Evolutionary conservation across 2,797 vertebrate genomes (phyloP).

Genomic region (Falco concolor): DNA sequence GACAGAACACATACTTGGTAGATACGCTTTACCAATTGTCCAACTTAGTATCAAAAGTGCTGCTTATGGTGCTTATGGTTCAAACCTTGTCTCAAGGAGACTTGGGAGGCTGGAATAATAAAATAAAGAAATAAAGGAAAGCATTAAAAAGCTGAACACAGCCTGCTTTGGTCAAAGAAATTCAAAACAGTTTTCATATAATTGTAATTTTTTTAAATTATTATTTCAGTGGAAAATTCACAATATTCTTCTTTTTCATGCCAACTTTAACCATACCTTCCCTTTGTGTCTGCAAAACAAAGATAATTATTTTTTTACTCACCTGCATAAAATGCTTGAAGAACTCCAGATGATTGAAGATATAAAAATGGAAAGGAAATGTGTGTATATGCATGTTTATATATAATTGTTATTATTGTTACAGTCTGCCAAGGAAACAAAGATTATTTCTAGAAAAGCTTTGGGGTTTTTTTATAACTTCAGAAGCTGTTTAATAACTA

Average conservation of each 20-base stretch:
- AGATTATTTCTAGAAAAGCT: slow-evolving; percentile 20
- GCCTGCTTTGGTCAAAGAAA: not conserved
- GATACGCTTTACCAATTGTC: not conserved
- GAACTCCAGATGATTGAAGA: slow-evolving; percentile 38
- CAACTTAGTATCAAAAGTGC: not conserved
- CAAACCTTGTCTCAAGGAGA: not conserved
- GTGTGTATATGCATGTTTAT: not conserved
- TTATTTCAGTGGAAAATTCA: not conserved
- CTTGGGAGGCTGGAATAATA: not conserved
- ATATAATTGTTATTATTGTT: slow-evolving; percentile 39
- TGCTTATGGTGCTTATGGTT: not conserved
- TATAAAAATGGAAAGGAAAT: slow-evolving; percentile 42
- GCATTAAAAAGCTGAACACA: not conserved
- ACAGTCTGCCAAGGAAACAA: slow-evolving; percentile 30
- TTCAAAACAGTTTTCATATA: not conserved
- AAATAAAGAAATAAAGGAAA: not conserved
- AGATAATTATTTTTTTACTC: slow-evolving; percentile 49
- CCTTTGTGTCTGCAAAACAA: not conserved
- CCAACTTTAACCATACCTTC: not conserved
- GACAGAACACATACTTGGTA: not conserved
- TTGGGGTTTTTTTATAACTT: not conserved
- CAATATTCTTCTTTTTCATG: not conserved
- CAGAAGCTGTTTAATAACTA: slow-evolving; percentile 28
- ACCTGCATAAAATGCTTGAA: slow-evolving; percentile 50
- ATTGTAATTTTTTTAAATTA: not conserved